phyloP scores from a whole-genome alignment of 1,140 invertebrate species.

The Tachypleus tridentatus region DNA sequence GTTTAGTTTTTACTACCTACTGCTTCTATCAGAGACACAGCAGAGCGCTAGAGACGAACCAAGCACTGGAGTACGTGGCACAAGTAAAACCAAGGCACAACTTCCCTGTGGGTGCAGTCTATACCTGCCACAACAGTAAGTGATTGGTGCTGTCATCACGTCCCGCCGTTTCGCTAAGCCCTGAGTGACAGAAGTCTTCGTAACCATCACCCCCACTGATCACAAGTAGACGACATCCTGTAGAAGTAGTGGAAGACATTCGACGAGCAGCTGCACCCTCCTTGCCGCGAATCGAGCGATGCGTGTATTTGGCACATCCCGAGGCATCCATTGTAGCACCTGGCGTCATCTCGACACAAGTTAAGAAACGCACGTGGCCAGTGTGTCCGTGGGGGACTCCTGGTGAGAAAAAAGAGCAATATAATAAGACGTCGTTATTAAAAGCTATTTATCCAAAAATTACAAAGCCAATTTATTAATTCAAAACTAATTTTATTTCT shows the following conservation, averaged over 20 bases:
- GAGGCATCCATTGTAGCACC: slow-evolving; percentile 10
- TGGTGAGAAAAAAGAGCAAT: slow-evolving; percentile 27
- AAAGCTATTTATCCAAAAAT: too few species aligned
- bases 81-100: too few species aligned
- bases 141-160: slow-evolving; percentile 94
- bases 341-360: slow-evolving; percentile 57
- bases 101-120: too few species aligned
- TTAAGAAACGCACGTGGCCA: slow-evolving; percentile 88
- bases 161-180: slow-evolving; percentile 67
- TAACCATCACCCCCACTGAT: slow-evolving; percentile 95
- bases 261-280: slow-evolving; percentile 23
- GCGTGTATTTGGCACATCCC: slow-evolving; percentile 29
- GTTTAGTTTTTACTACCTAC: too few species aligned
- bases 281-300: slow-evolving; percentile 33
- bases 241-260: slow-evolving; percentile 26
- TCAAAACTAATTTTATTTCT: too few species aligned
- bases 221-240: slow-evolving; percentile 44
- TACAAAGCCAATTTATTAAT: too few species aligned
- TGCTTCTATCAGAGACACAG: too few species aligned
- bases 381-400: slow-evolving; percentile 90
- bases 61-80: too few species aligned
- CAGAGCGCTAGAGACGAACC: too few species aligned
- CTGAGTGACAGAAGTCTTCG: slow-evolving; percentile 65
- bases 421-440: too few species aligned
- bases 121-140: slow-evolving; percentile 73